Evolutionary conservation across 2,888 invertebrate genomes (phyloP).

Genomic region (Blastobasis lacticolella): DNA sequence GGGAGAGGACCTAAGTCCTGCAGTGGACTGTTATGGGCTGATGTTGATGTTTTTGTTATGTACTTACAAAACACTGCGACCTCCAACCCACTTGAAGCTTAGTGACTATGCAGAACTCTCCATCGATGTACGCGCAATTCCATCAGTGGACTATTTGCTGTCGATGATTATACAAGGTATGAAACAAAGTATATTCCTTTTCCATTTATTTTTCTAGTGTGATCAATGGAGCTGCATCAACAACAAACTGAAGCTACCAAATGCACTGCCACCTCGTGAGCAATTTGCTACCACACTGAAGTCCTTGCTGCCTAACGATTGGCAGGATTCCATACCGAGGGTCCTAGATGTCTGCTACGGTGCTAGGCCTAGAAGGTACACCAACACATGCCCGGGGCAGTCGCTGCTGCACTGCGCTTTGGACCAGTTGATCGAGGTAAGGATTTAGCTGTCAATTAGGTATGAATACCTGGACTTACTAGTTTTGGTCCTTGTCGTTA

Average conservation of each 20-base stretch:
- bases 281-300: conserved; percentile 24
- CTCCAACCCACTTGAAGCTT: no score
- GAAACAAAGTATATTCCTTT: neutral
- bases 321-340: conserved; percentile 31
- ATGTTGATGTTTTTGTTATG: no score
- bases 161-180: no score
- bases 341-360: conserved; percentile 40
- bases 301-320: conserved; percentile 32
- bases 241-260: conserved; percentile 35
- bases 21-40: no score
- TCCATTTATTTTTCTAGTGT: conserved; percentile 31
- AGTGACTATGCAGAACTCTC: no score
- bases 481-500: no score
- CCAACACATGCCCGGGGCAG: conserved; percentile 53
- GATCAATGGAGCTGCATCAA: conserved; percentile 52
- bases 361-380: conserved; percentile 32
- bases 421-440: conserved; percentile 49
- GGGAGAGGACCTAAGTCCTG: no score
- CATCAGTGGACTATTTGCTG: no score
- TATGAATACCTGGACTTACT: no score
- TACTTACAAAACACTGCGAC: no score
- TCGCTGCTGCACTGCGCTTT: conserved; percentile 53
- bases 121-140: no score
- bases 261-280: conserved; percentile 30
- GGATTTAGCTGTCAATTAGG: conserved; percentile 4